Conservation (phyloP, 2,113 vertebrate species). For the Eleginops maclovinus region DNA sequence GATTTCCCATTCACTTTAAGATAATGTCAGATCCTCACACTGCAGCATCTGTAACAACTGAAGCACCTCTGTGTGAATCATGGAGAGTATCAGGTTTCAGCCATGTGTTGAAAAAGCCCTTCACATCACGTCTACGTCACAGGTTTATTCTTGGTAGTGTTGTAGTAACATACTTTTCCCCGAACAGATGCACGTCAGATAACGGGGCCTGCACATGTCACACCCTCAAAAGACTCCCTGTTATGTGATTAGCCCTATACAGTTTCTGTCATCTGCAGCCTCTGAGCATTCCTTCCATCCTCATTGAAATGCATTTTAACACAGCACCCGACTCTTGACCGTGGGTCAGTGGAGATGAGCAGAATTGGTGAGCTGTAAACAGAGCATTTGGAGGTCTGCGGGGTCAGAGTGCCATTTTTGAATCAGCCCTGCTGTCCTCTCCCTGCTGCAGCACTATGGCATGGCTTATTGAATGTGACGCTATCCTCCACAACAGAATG, state of each 20-base stretch:
- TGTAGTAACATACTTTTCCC: conserved; percentile 44
- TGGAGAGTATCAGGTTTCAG: conserved; percentile 22
- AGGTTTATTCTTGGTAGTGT: conserved; percentile 55
- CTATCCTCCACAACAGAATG: conserved; percentile 80
- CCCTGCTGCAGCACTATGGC: conserved; percentile 60
- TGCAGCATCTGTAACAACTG: conserved; percentile 23
- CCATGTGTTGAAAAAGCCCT: conserved; percentile 41
- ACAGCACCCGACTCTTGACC: conserved; percentile 48
- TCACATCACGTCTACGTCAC: conserved; percentile 33
- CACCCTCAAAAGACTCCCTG: conserved; percentile 36
- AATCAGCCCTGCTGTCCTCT: conserved; percentile 57
- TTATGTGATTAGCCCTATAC: conserved; percentile 20
- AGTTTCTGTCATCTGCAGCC: conserved; percentile 40
- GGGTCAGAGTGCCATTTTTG: conserved; percentile 67
- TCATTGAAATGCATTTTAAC: conserved; percentile 35
- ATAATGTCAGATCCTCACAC: conserved; percentile 21
- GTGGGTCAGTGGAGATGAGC: conserved; percentile 61
- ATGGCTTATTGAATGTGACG: conserved; percentile 75
- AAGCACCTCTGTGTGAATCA: conserved; percentile 24
- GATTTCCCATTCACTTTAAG: conserved; percentile 38
- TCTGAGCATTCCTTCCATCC: conserved; percentile 23
- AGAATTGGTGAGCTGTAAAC: conserved; percentile 58
- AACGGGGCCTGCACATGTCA: conserved; percentile 46
- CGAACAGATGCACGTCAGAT: conserved; percentile 58
- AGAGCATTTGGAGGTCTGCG: conserved; percentile 51